Evolutionary conservation across 1,140 invertebrate species (phyloP).

Genomic region (Ditylenchus dipsaci): DNA sequence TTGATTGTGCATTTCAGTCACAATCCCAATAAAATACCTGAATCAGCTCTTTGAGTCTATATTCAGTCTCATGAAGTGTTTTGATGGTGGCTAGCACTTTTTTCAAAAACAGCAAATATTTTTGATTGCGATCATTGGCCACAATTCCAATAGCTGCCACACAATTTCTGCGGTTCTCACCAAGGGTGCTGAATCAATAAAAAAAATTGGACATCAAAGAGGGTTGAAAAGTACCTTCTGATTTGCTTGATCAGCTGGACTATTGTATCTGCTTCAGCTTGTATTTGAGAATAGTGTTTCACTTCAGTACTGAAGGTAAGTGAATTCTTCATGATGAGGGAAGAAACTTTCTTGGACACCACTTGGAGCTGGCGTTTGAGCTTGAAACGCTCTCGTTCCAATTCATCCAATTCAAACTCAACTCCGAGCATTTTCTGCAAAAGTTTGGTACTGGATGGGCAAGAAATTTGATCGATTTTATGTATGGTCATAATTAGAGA

Average conservation of each 20-base stretch:
- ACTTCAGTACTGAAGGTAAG: constrained; percentile 33
- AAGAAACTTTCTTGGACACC: constrained; percentile 42
- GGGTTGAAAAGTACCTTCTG: constrained; percentile 29
- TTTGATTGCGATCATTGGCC: constrained; percentile 28
- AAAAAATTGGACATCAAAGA: no score
- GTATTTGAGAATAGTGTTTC: constrained; percentile 27
- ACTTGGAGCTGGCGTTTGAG: constrained; percentile 43
- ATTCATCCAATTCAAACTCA: constrained; percentile 38
- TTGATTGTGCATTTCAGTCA: no score
- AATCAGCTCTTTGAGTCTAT: constrained; percentile 34
- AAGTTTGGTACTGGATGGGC: constrained; percentile 1
- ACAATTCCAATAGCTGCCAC: constrained; percentile 19
- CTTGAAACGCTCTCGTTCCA: constrained; percentile 41
- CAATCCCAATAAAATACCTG: no score
- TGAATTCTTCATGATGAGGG: constrained; percentile 37
- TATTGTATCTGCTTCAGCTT: constrained; percentile 19
- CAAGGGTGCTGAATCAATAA: constrained; percentile 11
- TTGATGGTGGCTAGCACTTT: constrained; percentile 17
- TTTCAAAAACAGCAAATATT: constrained; percentile 18
- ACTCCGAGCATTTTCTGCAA: constrained; percentile 26
- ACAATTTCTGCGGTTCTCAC: constrained; percentile 8
- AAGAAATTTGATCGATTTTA: no score
- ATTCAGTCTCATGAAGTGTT: constrained; percentile 33
- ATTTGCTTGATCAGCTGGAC: constrained; percentile 20
- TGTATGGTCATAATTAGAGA: no score